Percentiles rank a stretch among this genome's conserved stretches.
Conservation (phyloP, 37 sponge, comb jelly and placozoan genomes). For the Cladorhizidae sp. region DNA sequence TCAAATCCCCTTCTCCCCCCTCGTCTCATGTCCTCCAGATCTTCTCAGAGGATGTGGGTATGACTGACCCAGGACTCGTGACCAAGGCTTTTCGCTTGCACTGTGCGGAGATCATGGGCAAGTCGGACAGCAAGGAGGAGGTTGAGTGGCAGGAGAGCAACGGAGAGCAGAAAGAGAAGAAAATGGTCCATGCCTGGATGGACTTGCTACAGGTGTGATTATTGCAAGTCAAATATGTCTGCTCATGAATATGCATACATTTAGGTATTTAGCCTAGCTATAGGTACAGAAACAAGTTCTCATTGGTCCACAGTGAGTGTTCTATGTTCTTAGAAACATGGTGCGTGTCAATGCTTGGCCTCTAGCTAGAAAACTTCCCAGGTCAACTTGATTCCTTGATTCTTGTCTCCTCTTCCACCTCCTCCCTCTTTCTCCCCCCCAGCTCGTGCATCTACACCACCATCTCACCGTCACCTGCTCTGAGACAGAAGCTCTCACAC, state of each 20-base stretch:
- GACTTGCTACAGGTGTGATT: constrained; percentile 51
- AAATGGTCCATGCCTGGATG: constrained; percentile 24
- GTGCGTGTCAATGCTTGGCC: too few relatives aligned
- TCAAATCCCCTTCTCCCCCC: too few relatives aligned
- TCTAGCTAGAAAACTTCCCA: too few relatives aligned
- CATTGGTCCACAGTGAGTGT: too few relatives aligned
- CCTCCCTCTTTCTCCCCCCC: neutral
- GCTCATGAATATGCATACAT: too few relatives aligned
- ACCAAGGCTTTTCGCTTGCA: constrained; percentile 21
- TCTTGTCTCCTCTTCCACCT: neutral
- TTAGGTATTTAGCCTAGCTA: too few relatives aligned
- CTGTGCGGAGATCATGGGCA: neutral
- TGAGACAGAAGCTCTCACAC: constrained; percentile 24
- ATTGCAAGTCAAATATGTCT: too few relatives aligned
- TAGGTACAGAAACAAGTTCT: too few relatives aligned
- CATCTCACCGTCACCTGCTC: constrained; percentile 40
- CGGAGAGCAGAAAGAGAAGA: neutral
- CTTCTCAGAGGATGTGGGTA: constrained; percentile 26
- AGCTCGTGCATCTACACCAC: constrained; percentile 46
- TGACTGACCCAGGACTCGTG: constrained; percentile 53
- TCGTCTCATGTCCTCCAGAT: constrained; percentile 19
- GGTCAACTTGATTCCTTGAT: neutral
- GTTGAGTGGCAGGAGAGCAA: neutral
- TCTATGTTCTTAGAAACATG: too few relatives aligned
- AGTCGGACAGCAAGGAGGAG: neutral